Evolutionary conservation across 2,113 vertebrate genomes (phyloP).

Genomic region (Chionomys nivalis): DNA sequence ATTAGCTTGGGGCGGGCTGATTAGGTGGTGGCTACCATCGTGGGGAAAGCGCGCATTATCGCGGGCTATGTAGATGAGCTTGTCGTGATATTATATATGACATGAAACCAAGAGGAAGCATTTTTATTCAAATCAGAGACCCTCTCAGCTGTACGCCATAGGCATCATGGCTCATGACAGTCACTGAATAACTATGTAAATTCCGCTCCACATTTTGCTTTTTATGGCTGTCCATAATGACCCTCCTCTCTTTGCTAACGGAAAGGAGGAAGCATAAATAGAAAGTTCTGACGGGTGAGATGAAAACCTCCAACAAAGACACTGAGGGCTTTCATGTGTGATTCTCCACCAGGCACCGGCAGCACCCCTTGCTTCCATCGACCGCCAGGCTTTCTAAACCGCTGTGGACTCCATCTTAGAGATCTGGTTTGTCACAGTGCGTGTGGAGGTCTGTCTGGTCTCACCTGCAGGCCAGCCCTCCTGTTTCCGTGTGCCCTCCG

Average conservation of each 20-base stretch:
- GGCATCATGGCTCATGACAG: slow-evolving; percentile 44
- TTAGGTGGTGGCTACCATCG: slow-evolving; percentile 78
- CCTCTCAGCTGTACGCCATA: slow-evolving; percentile 74
- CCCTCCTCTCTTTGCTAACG: slow-evolving; percentile 48
- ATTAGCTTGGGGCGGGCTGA: slow-evolving; percentile 83
- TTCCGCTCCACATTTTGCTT: slow-evolving; percentile 47
- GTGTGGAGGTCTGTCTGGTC: not conserved
- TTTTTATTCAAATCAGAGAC: slow-evolving; percentile 74
- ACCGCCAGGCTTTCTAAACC: not conserved
- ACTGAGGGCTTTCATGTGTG: not conserved
- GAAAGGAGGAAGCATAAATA: slow-evolving; percentile 28
- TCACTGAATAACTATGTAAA: slow-evolving; percentile 76
- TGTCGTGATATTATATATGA: slow-evolving; percentile 65
- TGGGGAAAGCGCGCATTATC: slow-evolving; percentile 79
- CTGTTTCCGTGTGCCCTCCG: not conserved
- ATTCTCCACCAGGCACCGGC: fast-evolving
- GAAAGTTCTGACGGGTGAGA: slow-evolving; percentile 10
- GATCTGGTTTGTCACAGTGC: not conserved
- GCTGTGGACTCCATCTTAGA: not conserved
- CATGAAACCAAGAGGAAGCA: slow-evolving; percentile 77
- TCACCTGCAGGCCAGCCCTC: not conserved
- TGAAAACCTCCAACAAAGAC: slow-evolving; percentile 9
- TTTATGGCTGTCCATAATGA: slow-evolving; percentile 39
- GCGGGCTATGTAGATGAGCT: slow-evolving; percentile 81
- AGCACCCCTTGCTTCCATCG: not conserved